Base-by-base conservation (phyloP, 2,888 invertebrate species). In the Monopis laevigella region DNA sequence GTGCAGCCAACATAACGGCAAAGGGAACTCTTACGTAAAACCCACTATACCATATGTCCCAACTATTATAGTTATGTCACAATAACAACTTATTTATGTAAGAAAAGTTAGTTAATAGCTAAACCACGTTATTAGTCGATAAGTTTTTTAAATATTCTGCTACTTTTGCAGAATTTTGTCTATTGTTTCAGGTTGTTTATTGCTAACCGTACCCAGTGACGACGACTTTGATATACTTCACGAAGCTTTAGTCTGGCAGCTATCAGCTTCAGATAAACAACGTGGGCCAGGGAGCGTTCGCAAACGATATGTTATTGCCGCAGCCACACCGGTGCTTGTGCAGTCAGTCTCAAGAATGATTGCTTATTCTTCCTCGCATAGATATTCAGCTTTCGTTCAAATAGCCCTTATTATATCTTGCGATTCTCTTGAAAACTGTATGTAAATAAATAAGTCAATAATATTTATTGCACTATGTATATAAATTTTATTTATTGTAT, bases 381-480 rank as follows among this genome's bases (percentile, higher is more conserved):
- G 66, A 28, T 73, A 69, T 43, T 53, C 59, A 1, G 58, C 59
- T 0, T 75, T 60, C 42, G 45, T 70, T 35, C 48, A 59, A 7
- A 50, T 72, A 0, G 59, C 65, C 1, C 45, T 74, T 4, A 27
- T 75, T 6, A 46, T 80, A 5, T 67, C 72, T 0, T 63, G 53
- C 26, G 51, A 70, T 38, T 57, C 53, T 10, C 47, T 40, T 2
- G 58, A 67, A 1, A 70, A 65, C 44, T 75, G 78, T 77, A 47
- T 55, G 62, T 27, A 16, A 13, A 16, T 24, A 11, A n/a, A n/a
- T n/a, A n/a, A n/a, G n/a, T n/a, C n/a, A n/a, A n/a, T n/a, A n/a
- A n/a, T n/a, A n/a, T n/a, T n/a, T n/a, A n/a, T n/a, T n/a, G n/a
- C n/a, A n/a, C n/a, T n/a, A n/a, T n/a, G n/a, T n/a, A n/a, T n/a